These are phyloP conservation scores for Enteromius fasciolatus DNA, from an alignment of 2,797 vertebrate species.

Conservation along the genomic window DNA sequence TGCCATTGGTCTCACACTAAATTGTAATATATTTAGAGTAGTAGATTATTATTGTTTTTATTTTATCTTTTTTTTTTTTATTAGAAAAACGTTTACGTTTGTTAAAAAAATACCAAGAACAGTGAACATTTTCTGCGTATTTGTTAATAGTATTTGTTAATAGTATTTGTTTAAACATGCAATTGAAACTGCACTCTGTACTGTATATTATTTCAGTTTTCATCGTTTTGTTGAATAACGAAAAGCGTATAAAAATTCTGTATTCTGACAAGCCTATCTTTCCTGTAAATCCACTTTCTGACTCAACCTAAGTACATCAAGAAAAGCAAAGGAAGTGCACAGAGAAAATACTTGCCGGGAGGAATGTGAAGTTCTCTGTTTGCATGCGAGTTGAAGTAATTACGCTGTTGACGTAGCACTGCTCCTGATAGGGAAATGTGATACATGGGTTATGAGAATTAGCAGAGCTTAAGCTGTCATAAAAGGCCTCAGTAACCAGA, in stretches of 20 bases:
- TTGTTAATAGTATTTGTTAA: not conserved
- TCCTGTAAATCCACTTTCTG: slow-evolving; percentile 24
- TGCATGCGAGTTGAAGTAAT: slow-evolving; percentile 44
- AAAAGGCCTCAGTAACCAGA: slow-evolving; percentile 75
- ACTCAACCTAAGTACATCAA: slow-evolving; percentile 35
- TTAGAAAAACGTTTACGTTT: too few species aligned
- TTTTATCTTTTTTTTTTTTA: too few species aligned
- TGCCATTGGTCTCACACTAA: not conserved
- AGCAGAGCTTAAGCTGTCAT: slow-evolving; percentile 75
- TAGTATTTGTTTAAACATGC: not conserved
- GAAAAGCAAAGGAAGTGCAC: slow-evolving; percentile 29
- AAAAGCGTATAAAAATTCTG: not conserved
- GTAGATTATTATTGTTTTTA: not conserved
- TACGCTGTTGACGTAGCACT: slow-evolving; percentile 54
- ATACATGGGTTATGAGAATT: slow-evolving; percentile 71
- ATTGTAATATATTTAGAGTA: not conserved
- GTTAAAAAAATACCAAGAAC: not conserved
- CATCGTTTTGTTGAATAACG: not conserved
- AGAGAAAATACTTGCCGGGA: slow-evolving; percentile 13
- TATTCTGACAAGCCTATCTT: slow-evolving; percentile 10
- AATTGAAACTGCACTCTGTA: not conserved
- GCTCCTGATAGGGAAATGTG: slow-evolving; percentile 73
- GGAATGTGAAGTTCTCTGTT: slow-evolving; percentile 17
- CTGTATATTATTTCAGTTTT: not conserved
- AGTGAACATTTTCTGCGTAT: not conserved